A percentile compares a stretch with the other conserved stretches of the same genome.
Evolutionary conservation across 2,113 vertebrate genomes (phyloP).

Genomic region (Nesospiza acunhae): DNA sequence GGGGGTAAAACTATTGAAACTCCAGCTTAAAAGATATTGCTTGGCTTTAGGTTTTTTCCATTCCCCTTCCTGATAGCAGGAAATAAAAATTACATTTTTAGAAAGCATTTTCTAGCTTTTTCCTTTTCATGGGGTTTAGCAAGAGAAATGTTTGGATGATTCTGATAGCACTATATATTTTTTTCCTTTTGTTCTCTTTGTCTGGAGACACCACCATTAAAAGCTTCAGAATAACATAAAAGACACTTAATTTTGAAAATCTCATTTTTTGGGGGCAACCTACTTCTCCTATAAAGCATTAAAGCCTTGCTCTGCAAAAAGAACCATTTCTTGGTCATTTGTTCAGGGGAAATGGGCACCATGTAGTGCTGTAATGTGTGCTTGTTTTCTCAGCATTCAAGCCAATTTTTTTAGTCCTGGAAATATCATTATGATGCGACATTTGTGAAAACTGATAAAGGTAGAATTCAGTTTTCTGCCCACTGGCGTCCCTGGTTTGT

Average conservation of each 20-base stretch:
- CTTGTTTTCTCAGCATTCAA: neutral
- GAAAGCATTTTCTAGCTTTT: neutral
- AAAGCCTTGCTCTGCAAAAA: neutral
- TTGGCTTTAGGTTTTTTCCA: neutral
- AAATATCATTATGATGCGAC: neutral
- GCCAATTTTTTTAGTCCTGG: neutral
- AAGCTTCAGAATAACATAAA: neutral
- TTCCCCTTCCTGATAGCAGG: accelerated
- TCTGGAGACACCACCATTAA: neutral
- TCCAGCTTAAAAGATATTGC: neutral
- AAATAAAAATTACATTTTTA: neutral
- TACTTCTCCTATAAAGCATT: neutral
- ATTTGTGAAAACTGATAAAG: neutral
- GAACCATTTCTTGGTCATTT: neutral
- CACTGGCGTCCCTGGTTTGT: neutral
- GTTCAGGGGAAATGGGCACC: neutral
- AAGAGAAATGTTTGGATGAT: neutral
- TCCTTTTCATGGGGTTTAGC: neutral
- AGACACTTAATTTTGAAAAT: neutral
- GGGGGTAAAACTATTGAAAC: neutral
- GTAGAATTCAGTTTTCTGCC: neutral
- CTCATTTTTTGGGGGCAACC: neutral
- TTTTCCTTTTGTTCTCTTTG: neutral
- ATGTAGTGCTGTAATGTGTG: neutral
- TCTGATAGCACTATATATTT: neutral